A percentile compares a stretch with the other conserved stretches of the same genome.
phyloP scores from a whole-genome alignment of 2,113 vertebrate species.

The Elephantulus edwardii region DNA sequence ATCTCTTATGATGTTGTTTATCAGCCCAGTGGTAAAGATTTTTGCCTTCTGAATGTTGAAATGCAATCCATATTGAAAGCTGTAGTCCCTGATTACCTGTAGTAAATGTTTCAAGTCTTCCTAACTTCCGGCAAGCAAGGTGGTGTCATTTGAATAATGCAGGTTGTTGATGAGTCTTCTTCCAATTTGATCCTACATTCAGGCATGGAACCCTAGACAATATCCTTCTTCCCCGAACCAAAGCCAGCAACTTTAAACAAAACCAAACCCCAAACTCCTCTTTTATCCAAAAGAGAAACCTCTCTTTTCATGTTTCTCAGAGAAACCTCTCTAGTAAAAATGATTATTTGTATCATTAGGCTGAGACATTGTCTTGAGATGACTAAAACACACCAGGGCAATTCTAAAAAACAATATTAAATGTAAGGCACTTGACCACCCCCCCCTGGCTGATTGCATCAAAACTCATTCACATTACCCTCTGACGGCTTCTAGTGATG shows the following conservation, averaged over 20 bases:
- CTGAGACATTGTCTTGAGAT: background rate
- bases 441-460: constrained; percentile 64
- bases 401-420: constrained; percentile 68
- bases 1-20: too few species aligned
- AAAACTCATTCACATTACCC: constrained; percentile 72
- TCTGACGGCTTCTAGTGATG: constrained; percentile 72
- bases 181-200: too few species aligned
- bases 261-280: too few species aligned
- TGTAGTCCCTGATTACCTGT: too few species aligned
- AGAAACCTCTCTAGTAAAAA: background rate
- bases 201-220: background rate
- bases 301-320: background rate
- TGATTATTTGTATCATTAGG: background rate
- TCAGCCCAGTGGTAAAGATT: too few species aligned
- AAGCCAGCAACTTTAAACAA: background rate
- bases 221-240: background rate
- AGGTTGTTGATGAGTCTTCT: too few species aligned
- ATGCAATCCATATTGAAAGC: too few species aligned
- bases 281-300: background rate
- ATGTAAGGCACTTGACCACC: constrained; percentile 69
- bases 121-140: too few species aligned
- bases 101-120: too few species aligned
- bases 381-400: constrained; percentile 58
- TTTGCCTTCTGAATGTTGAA: too few species aligned
- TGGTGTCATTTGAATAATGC: too few species aligned